phyloP scores from a whole-genome alignment of 2,888 invertebrate species.

The Callosobruchus maculatus region DNA sequence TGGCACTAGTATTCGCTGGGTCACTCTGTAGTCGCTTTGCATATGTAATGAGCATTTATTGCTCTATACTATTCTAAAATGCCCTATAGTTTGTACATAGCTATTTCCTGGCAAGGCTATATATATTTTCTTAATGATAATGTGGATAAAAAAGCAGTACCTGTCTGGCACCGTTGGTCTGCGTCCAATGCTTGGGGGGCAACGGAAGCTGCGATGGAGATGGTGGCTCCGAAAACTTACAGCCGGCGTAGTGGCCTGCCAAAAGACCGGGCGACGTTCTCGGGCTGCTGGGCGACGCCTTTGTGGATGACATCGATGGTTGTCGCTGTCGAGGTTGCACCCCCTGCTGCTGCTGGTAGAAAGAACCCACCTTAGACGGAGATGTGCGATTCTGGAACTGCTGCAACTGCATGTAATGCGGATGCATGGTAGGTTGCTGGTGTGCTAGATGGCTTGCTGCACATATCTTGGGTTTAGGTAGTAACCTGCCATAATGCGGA shows the following conservation, averaged over 20 bases:
- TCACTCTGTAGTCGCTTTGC: too few relatives aligned
- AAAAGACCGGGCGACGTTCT: slow-evolving; percentile 43
- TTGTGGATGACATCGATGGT: not conserved
- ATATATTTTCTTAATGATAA: too few relatives aligned
- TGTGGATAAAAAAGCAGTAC: not conserved
- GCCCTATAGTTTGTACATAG: too few relatives aligned
- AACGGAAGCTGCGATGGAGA: slow-evolving; percentile 68
- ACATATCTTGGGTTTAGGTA: not conserved
- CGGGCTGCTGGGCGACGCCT: slow-evolving; percentile 1
- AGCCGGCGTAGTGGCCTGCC: slow-evolving; percentile 60
- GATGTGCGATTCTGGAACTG: not conserved
- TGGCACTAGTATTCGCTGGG: too few relatives aligned
- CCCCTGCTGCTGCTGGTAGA: not conserved
- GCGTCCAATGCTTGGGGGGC: slow-evolving; percentile 71
- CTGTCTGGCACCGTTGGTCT: slow-evolving; percentile 51
- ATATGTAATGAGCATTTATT: too few relatives aligned
- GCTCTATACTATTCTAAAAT: too few relatives aligned
- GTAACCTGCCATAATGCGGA: not conserved
- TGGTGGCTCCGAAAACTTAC: slow-evolving; percentile 68
- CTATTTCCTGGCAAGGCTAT: too few relatives aligned
- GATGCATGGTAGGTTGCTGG: not conserved
- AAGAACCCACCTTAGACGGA: not conserved
- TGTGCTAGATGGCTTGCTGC: not conserved
- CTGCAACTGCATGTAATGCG: not conserved
- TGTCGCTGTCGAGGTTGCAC: not conserved